Conservation (phyloP, 2,888 invertebrate species). For the Lasioglossum calceatum region DNA sequence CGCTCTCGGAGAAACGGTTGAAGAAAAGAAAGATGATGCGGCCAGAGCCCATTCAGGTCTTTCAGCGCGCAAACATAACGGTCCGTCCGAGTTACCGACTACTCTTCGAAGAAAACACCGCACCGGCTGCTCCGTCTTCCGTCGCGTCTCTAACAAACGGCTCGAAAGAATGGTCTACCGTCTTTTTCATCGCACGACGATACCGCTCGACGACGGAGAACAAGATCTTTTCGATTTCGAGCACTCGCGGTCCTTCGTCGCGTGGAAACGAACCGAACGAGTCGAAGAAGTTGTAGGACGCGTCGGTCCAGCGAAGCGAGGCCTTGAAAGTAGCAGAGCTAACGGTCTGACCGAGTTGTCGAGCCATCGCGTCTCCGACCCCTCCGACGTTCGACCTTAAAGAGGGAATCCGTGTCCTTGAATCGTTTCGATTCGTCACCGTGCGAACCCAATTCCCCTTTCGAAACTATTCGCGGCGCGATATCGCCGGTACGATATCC, state of each 20-base stretch:
- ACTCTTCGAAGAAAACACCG: constrained; percentile 51
- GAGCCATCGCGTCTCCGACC: constrained; percentile 56
- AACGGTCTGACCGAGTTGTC: constrained; percentile 80
- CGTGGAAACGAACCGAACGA: constrained; percentile 9
- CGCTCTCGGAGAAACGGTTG: constrained; percentile 7
- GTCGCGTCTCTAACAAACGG: not conserved
- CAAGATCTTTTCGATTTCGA: not conserved
- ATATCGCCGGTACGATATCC: too few species aligned
- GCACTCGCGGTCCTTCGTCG: not conserved
- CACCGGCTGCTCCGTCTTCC: not conserved
- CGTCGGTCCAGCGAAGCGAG: constrained; percentile 50
- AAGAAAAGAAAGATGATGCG: constrained; percentile 58
- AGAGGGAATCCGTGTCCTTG: constrained; percentile 74
- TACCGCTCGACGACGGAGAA: constrained; percentile 7
- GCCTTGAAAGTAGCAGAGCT: constrained; percentile 66
- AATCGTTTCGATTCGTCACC: constrained; percentile 62
- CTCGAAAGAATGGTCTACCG: not conserved
- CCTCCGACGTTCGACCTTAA: constrained; percentile 66
- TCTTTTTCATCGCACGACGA: not conserved
- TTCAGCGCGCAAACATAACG: constrained; percentile 76
- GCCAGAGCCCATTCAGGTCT: constrained; percentile 79
- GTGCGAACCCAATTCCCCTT: constrained; percentile 49
- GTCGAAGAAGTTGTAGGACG: constrained; percentile 37
- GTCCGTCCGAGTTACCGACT: constrained; percentile 78
- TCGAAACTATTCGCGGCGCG: constrained; percentile 38